Conservation (phyloP, 2,113 vertebrate genomes). For the Hoplias malabaricus region DNA sequence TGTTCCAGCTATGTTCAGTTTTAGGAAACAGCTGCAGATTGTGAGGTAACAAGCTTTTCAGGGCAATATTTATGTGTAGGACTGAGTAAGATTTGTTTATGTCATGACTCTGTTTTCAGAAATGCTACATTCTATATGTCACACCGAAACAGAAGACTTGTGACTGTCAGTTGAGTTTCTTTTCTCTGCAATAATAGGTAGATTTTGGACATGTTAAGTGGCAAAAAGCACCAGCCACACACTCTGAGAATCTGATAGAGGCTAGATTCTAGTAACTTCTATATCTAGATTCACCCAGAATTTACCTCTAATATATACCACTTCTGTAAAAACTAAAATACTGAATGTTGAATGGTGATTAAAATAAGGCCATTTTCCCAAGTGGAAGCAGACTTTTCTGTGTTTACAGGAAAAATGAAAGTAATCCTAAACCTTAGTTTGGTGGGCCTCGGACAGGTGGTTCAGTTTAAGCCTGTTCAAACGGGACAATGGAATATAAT, state of each 20-base stretch:
- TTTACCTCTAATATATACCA: not conserved
- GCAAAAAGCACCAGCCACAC: too few relatives aligned
- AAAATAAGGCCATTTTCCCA: slow-evolving; percentile 17
- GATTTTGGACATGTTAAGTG: not conserved
- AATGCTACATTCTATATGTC: too few relatives aligned
- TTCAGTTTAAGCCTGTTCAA: slow-evolving; percentile 66
- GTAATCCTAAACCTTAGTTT: slow-evolving; percentile 20
- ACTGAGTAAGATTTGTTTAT: too few relatives aligned
- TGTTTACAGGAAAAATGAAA: slow-evolving; percentile 37
- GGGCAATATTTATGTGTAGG: too few relatives aligned
- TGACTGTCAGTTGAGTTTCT: too few relatives aligned
- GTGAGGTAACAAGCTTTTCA: too few relatives aligned
- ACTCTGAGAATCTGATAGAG: too few relatives aligned
- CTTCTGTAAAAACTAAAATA: not conserved
- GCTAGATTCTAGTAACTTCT: not conserved
- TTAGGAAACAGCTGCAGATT: too few relatives aligned
- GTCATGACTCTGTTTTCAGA: too few relatives aligned
- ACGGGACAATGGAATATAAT: slow-evolving; percentile 62
- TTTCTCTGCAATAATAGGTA: too few relatives aligned
- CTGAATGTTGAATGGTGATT: slow-evolving; percentile 41
- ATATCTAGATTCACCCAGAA: not conserved
- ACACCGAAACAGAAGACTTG: too few relatives aligned
- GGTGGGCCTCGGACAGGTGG: slow-evolving; percentile 60
- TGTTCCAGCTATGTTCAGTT: too few relatives aligned
- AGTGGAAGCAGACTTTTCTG: slow-evolving; percentile 30